Percentiles rank a stretch among this genome's conserved stretches.
These are phyloP conservation scores for Cephus pulcher DNA, from an alignment of 2,888 invertebrate genomes.

Conservation along the genomic window DNA sequence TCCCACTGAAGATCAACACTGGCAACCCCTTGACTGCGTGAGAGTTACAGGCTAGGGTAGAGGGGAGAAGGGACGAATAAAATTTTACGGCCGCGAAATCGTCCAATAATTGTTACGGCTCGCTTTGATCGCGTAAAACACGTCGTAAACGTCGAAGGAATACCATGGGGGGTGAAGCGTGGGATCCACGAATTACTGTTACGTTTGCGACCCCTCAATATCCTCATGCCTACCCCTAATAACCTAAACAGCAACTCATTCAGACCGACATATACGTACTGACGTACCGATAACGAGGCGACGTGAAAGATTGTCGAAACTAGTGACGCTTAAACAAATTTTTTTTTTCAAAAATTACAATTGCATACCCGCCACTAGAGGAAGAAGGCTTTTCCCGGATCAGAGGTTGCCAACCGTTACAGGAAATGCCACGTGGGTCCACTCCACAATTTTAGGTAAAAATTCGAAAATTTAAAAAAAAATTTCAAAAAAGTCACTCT, in stretches of 20 bases:
- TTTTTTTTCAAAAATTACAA: background rate
- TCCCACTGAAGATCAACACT: no score
- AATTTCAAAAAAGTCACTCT: no score
- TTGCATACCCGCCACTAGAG: background rate
- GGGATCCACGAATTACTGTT: constrained; percentile 41
- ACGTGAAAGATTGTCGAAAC: background rate
- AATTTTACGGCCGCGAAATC: constrained; percentile 65
- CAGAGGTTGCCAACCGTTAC: background rate
- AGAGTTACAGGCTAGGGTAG: constrained; percentile 22
- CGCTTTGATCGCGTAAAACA: constrained; percentile 65
- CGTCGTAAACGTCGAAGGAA: constrained; percentile 60
- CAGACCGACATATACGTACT: background rate
- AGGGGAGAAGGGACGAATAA: constrained; percentile 50
- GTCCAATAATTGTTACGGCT: constrained; percentile 65
- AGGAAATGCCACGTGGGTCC: background rate
- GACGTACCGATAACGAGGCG: background rate
- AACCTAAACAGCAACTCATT: background rate
- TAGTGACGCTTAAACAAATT: background rate
- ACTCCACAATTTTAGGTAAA: background rate
- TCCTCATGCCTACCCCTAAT: background rate
- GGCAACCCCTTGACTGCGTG: constrained; percentile 12
- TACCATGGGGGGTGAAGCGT: constrained; percentile 31
- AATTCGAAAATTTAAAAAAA: background rate
- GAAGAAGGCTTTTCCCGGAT: background rate
- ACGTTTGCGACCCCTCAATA: background rate